These are phyloP conservation scores for Drosophila mojavensis DNA, from an alignment of 1,140 invertebrate species.

Conservation along the genomic window DNA sequence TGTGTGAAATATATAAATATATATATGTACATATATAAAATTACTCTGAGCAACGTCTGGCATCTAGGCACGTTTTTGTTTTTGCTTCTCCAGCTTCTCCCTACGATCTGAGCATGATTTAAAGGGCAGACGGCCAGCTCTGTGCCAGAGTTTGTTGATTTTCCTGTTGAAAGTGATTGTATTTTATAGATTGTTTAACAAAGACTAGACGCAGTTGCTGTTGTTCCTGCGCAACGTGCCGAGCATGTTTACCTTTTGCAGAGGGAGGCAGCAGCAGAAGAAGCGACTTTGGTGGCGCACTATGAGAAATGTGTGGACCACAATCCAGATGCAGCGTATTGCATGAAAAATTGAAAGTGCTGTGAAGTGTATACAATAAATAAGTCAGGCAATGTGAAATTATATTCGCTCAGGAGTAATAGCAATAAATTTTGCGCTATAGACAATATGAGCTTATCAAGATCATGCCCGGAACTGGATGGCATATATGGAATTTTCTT, in stretches of 20 bases:
- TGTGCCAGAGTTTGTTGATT: conserved; percentile 40
- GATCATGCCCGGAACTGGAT: too few relatives aligned
- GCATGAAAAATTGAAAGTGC: conserved; percentile 32
- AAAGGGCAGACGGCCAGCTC: conserved; percentile 61
- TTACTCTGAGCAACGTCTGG: conserved; percentile 16
- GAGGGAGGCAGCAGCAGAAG: background rate
- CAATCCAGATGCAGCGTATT: background rate
- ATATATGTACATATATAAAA: conserved; percentile 26
- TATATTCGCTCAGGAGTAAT: background rate
- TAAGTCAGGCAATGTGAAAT: conserved; percentile 3
- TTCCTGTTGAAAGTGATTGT: conserved; percentile 72
- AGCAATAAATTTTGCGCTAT: too few relatives aligned
- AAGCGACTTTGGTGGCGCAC: conserved; percentile 18
- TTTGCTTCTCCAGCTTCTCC: background rate
- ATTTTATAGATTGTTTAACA: conserved; percentile 64
- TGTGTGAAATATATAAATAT: conserved; percentile 42
- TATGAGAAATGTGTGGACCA: background rate
- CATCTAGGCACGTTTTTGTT: conserved; percentile 60
- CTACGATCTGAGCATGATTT: conserved; percentile 59
- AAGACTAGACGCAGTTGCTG: conserved; percentile 31
- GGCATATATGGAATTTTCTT: too few relatives aligned
- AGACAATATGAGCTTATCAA: too few relatives aligned
- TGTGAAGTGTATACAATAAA: conserved; percentile 14
- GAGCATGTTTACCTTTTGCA: conserved; percentile 49
- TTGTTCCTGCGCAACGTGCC: conserved; percentile 16